phyloP scores from a whole-genome alignment of 2,797 vertebrate species.

The Muscicapa comitata region DNA sequence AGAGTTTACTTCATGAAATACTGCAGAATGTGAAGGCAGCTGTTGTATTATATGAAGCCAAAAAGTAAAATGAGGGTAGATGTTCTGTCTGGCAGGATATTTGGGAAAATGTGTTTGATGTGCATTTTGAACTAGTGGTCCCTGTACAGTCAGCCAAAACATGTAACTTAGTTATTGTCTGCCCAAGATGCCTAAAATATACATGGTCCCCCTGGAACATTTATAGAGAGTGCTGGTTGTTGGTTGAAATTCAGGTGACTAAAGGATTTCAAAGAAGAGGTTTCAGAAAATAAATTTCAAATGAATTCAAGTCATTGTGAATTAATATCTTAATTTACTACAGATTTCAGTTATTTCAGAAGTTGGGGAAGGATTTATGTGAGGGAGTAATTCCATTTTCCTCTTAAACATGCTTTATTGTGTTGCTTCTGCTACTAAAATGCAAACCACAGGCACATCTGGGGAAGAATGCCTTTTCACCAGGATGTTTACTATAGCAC shows the following conservation, averaged over 20 bases:
- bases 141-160: background rate
- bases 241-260: background rate
- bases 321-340: background rate
- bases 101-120: background rate
- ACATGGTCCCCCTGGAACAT: background rate
- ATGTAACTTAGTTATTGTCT: background rate
- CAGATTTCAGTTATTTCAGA: conserved; percentile 18
- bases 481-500: background rate
- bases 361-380: background rate
- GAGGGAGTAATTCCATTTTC: background rate
- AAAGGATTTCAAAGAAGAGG: background rate
- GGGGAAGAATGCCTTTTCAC: background rate
- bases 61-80: background rate
- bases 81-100: background rate
- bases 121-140: background rate
- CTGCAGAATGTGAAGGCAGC: background rate
- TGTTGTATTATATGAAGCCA: background rate
- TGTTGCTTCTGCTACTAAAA: background rate
- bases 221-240: background rate
- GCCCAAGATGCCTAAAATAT: background rate
- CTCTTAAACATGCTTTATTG: background rate
- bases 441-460: background rate
- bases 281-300: background rate
- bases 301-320: background rate
- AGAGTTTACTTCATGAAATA: background rate